Conservation (phyloP, 2,888 invertebrate genomes). For the Hymenopus coronatus region DNA sequence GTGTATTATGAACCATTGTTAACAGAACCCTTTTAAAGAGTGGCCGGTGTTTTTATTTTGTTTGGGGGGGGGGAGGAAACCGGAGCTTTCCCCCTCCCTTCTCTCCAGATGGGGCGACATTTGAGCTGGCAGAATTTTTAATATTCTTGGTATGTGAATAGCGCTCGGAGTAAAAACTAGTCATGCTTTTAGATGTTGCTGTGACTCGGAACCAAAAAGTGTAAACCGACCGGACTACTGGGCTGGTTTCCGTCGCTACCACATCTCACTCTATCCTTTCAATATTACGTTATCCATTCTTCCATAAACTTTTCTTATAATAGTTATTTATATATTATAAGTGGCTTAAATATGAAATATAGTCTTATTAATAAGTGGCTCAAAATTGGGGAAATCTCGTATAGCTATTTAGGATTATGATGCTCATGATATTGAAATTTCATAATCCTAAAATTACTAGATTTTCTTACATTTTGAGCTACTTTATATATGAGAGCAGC, state of each 20-base stretch:
- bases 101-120: neutral
- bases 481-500: too few relatives aligned
- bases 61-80: neutral
- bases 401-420: too few relatives aligned
- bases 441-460: too few relatives aligned
- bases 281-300: neutral
- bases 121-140: slow-evolving; percentile 13
- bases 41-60: neutral
- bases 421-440: too few relatives aligned
- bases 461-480: too few relatives aligned
- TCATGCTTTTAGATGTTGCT: neutral
- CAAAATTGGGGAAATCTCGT: too few relatives aligned
- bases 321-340: too few relatives aligned
- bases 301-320: too few relatives aligned
- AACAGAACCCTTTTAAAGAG: neutral
- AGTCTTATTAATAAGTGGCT: too few relatives aligned
- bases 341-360: too few relatives aligned
- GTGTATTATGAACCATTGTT: neutral
- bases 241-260: neutral
- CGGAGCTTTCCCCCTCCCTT: neutral
- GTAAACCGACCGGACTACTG: neutral
- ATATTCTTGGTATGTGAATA: slow-evolving; percentile 13
- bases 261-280: neutral
- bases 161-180: slow-evolving; percentile 7
- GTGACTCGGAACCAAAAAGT: neutral